Evolutionary conservation across 2,797 vertebrate genomes (phyloP), one percentile per base, ranked within the genome.

Genomic region (Sebastes cheni): DNA sequence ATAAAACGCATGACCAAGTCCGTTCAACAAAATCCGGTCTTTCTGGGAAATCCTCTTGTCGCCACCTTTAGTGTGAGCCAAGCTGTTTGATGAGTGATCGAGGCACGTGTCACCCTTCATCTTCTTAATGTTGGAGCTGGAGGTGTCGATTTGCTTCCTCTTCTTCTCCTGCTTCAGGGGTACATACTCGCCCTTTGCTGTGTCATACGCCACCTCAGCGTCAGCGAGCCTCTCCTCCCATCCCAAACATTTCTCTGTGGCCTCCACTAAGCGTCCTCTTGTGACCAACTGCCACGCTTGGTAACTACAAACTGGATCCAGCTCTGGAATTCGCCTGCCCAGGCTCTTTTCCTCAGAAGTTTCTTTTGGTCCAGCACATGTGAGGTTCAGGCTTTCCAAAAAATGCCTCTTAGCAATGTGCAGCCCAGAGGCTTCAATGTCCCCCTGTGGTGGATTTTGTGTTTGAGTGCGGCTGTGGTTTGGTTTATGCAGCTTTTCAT

Each of bases 221-320:
- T 97, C 97, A 0, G 96, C 97, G 46, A 97, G 91, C 25, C 95
- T 94, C 91, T 99, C 97, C 4, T 98, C 97, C 97, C 97, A 98
- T 32, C 97, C 97, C 64, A 97, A 95, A 84, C 96, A 95, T 84
- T 96, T 97, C 79, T 99, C 97, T 0, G 96, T 93, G 8, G 95
- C 96, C 88, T 99, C 97, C 6, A 95, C 97, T 61, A 99, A 95
- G 88, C 96, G 97, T 55, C 98, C 98, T 85, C 97, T 96, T 60
- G 98, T 99, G 94, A 96, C 97, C 89, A 99, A 88, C 89, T 99
- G 97, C 98, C 98, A 99, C 39, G 98, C 97, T 89, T 99, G 98
- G 93, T 99, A 99, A 90, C 98, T 99, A 88, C 96, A 98, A 81
- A 99, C 89, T 0, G 98, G 99, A 93, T 99, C 99, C 82, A 99